phyloP scores from a whole-genome alignment of 2,113 vertebrate species.

The Crypturellus undulatus region DNA sequence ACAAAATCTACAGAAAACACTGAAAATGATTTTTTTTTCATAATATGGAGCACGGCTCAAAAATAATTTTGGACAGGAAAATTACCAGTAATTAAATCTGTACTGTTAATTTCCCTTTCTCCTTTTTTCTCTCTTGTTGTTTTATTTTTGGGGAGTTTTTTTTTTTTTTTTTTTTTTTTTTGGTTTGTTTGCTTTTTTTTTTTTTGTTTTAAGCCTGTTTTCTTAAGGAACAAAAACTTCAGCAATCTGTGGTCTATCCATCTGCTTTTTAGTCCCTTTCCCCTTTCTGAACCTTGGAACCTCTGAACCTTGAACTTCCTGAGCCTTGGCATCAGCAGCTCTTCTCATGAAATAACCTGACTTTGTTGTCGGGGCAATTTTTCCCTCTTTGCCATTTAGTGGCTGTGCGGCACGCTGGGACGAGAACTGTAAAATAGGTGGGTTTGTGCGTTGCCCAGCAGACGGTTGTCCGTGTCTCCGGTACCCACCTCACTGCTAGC shows the following conservation, averaged over 20 bases:
- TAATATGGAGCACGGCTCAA: neutral
- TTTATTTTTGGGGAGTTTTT: neutral
- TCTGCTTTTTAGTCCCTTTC: neutral
- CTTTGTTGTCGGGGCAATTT: neutral
- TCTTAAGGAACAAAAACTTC: neutral
- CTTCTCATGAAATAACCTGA: neutral
- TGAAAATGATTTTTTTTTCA: neutral
- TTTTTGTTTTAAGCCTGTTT: neutral
- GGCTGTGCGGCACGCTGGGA: neutral
- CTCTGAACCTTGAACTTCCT: neutral
- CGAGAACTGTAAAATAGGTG: neutral
- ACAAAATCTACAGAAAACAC: neutral
- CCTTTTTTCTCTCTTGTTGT: neutral
- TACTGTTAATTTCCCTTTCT: neutral
- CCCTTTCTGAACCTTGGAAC: neutral
- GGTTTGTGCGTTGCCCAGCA: neutral
- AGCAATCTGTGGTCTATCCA: neutral
- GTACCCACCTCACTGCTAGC: neutral
- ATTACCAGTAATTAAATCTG: neutral
- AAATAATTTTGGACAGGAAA: neutral
- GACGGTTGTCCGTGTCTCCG: neutral
- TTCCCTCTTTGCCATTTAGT: neutral
- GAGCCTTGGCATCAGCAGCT: neutral
- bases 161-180: too few relatives aligned
- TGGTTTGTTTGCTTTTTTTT: neutral